phyloP scores from a whole-genome alignment of 2,113 vertebrate species.

The Nycticebus coucang region DNA sequence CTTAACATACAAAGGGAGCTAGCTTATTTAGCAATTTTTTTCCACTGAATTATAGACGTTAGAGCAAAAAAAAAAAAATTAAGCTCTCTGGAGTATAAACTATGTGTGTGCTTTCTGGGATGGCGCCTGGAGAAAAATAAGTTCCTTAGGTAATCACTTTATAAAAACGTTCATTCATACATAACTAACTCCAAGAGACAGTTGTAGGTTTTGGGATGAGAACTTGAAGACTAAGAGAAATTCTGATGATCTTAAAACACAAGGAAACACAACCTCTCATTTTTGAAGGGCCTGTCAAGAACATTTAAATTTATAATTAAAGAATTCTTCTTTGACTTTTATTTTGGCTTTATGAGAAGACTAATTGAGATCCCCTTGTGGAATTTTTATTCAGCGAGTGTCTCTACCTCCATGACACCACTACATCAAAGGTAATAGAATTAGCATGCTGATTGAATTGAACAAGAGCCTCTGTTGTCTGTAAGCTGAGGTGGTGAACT shows the following conservation, averaged over 20 bases:
- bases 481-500: not conserved
- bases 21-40: not conserved
- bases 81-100: not conserved
- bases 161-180: conserved; percentile 43
- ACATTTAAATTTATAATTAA: conserved; percentile 62
- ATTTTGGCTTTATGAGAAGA: conserved; percentile 25
- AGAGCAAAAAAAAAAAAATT: not conserved
- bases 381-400: conserved; percentile 25
- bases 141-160: not conserved
- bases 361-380: not conserved
- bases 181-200: conserved; percentile 15
- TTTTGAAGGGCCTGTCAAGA: conserved; percentile 17
- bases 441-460: conserved; percentile 22
- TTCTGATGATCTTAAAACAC: not conserved
- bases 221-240: not conserved
- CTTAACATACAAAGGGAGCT: not conserved
- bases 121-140: not conserved
- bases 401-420: conserved; percentile 25
- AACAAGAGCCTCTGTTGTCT: not conserved
- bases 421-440: not conserved
- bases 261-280: not conserved
- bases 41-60: not conserved
- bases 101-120: not conserved
- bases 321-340: conserved; percentile 46
- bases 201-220: not conserved